A percentile compares a stretch with the other conserved stretches of the same genome.
These are phyloP conservation scores for Irena cyanogastra DNA, from an alignment of 2,113 vertebrate species.

Conservation along the genomic window DNA sequence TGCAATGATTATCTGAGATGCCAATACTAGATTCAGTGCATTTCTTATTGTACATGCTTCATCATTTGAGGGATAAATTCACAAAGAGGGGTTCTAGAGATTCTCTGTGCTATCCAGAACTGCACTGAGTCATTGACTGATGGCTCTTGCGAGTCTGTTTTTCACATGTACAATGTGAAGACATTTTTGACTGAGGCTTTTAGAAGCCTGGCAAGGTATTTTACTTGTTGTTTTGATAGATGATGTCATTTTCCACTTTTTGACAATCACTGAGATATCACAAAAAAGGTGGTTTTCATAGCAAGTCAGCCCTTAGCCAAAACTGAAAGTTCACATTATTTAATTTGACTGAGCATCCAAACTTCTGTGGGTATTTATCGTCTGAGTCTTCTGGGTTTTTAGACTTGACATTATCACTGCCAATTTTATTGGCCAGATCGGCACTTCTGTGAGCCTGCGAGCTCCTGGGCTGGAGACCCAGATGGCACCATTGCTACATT, in stretches of 20 bases:
- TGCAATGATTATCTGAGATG: neutral
- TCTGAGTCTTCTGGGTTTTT: neutral
- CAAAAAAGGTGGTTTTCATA: neutral
- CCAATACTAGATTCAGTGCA: neutral
- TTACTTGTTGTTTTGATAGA: neutral
- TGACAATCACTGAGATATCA: neutral
- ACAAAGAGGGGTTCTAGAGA: neutral
- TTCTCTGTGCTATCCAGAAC: neutral
- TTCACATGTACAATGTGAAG: rapidly evolving
- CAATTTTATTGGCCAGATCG: neutral
- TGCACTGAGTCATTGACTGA: neutral
- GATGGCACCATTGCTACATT: neutral
- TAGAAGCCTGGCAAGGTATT: neutral
- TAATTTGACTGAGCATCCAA: neutral
- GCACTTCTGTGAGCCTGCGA: neutral
- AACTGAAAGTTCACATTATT: neutral
- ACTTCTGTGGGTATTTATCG: neutral
- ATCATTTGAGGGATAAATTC: neutral
- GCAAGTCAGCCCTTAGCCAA: neutral
- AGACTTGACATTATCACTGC: neutral
- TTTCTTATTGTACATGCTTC: neutral
- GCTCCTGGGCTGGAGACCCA: neutral
- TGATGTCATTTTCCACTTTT: neutral
- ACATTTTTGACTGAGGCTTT: neutral
- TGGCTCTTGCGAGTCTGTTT: neutral